Conservation (phyloP, 2,113 vertebrate genomes). For the Neolamprologus longior region DNA sequence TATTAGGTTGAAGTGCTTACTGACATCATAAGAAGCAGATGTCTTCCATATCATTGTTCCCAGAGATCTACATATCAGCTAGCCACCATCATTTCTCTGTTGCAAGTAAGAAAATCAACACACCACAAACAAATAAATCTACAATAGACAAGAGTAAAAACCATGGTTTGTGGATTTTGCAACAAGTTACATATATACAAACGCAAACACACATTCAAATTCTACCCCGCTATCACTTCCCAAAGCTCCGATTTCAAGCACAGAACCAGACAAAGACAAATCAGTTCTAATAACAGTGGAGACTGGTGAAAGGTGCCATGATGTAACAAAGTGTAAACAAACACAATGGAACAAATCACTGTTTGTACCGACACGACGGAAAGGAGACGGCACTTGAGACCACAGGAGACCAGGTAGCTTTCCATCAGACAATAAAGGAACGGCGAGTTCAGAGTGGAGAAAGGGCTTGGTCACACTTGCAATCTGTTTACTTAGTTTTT, state of each 20-base stretch:
- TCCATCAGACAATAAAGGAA: neutral
- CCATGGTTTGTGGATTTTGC: neutral
- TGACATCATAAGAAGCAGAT: neutral
- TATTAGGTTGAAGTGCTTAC: neutral
- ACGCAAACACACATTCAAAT: neutral
- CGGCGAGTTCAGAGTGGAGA: neutral
- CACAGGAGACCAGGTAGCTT: conserved; percentile 11
- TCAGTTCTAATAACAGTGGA: conserved; percentile 6
- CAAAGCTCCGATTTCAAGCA: neutral
- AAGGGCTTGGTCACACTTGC: neutral
- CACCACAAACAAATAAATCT: neutral
- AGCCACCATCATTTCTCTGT: neutral
- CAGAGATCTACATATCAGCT: neutral
- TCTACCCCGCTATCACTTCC: neutral
- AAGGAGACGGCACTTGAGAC: neutral
- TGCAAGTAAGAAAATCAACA: neutral
- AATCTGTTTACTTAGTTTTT: neutral
- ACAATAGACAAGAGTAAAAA: neutral
- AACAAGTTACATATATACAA: neutral
- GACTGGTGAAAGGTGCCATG: conserved; percentile 4
- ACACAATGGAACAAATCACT: conserved; percentile 36
- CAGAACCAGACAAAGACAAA: conserved; percentile 4
- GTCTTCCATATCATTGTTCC: neutral
- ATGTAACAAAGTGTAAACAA: conserved; percentile 51
- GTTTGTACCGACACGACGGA: neutral